Base-by-base conservation (phyloP, 2,888 invertebrate species). In the Acleris cristana region DNA sequence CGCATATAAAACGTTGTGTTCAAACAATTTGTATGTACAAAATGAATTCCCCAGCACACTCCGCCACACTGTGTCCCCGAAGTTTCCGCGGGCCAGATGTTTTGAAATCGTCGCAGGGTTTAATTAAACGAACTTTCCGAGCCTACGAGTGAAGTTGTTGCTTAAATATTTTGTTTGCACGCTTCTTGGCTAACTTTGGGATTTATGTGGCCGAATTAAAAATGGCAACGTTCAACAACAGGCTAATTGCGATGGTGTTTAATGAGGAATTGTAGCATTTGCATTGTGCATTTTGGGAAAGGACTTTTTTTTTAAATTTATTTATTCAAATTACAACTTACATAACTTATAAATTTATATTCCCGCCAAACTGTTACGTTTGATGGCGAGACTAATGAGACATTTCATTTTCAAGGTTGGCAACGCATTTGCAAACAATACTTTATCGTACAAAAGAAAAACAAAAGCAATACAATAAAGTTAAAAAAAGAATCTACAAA, bases 91-190 rank as follows among this genome's bases (percentile, higher is more conserved):
- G 79, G 75, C 81, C 85, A 86, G 85, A 83, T 86, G 86, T 82
- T 85, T 85, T 82, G 78, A 80, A 86, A 86, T 79, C 78, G 80
- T 80, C 82, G 80, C 76, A 76, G 83, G 85, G 87, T 85, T 86
- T 87, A 86, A 87, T 87, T 87, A 86, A 85, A 83, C 76, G 76
- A 86, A 86, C 76, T 86, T 73, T 83, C 60, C 72, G 70, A 65
- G 74, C 69, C 74, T 74, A 77, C 77, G 70, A 66, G 58, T 34
- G 53, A 78, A 82, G 76, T 79, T 78, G 79, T 80, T 80, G 75
- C 76, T 77, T 79, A 79, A 84, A 84, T 81, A 80, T 82, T 80
- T 79, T 78, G 73, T 67, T 70, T 67, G 56, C 56, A 63, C 69
- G 65, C 61, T 65, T 69, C 65, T 69, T 62, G 65, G 52, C 56